Conservation (phyloP, 1,140 invertebrate species). For the Schlechtendalia chinensis region DNA sequence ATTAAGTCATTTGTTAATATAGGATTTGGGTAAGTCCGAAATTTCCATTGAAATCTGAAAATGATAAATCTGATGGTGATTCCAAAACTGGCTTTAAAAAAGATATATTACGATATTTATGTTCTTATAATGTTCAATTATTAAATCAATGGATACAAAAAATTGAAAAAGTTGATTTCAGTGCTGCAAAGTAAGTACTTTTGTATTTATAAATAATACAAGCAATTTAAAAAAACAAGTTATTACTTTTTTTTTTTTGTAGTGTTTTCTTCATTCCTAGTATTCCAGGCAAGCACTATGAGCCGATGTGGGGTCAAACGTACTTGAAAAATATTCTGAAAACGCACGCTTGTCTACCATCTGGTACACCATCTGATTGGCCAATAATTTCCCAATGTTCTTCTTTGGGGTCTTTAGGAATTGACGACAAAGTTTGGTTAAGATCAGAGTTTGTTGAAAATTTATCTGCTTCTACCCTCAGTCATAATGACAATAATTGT, state of each 20-base stretch:
- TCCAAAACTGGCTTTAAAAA: constrained; percentile 81
- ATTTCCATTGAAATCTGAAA: constrained; percentile 35
- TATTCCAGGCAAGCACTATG: constrained; percentile 73
- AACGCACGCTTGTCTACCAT: constrained; percentile 64
- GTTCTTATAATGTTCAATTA: constrained; percentile 68
- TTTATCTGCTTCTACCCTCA: not conserved
- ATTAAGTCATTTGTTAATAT: constrained; percentile 24
- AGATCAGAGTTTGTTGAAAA: constrained; percentile 28
- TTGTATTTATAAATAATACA: constrained; percentile 3
- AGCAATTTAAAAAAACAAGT: constrained; percentile 6
- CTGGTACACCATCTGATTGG: constrained; percentile 63
- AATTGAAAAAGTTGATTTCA: constrained; percentile 77
- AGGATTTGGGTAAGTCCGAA: constrained; percentile 45
- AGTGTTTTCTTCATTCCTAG: constrained; percentile 84
- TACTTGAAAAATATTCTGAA: constrained; percentile 67
- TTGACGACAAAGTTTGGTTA: constrained; percentile 67
- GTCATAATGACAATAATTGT: not conserved
- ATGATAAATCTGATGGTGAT: constrained; percentile 60
- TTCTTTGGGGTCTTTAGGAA: constrained; percentile 83
- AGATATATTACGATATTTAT: constrained; percentile 79
- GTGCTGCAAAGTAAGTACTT: constrained; percentile 69
- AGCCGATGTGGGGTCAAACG: constrained; percentile 69
- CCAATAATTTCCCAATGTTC: constrained; percentile 80
- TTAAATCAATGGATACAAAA: constrained; percentile 72
- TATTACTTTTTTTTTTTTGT: constrained; percentile 51